Conservation (phyloP, 2,113 vertebrate species). For the Strix aluco region DNA sequence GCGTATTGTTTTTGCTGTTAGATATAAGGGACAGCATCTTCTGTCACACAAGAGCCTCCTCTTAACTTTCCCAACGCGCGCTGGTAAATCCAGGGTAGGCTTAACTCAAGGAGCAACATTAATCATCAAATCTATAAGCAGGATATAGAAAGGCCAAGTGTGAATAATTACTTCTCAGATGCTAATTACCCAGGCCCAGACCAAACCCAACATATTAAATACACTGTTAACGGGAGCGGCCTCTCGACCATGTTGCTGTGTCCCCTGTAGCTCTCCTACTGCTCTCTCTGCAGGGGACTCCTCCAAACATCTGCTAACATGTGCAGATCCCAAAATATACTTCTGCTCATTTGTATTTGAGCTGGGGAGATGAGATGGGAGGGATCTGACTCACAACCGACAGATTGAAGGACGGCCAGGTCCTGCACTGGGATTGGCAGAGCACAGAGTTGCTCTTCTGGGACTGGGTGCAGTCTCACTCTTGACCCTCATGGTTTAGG, state of each 20-base stretch:
- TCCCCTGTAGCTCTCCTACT: neutral
- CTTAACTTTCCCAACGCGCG: accelerated
- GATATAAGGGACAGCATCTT: neutral
- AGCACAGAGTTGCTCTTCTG: neutral
- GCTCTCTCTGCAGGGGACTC: neutral
- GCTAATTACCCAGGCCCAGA: constrained; percentile 34
- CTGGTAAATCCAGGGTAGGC: neutral
- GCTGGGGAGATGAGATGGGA: neutral
- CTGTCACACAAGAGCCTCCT: neutral
- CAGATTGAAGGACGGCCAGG: neutral
- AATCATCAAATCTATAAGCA: constrained; percentile 9
- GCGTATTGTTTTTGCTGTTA: neutral
- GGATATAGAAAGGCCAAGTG: constrained; percentile 32
- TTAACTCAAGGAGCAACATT: neutral
- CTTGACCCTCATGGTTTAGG: neutral
- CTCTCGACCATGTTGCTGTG: accelerated
- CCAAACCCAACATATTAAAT: neutral
- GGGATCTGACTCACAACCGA: neutral
- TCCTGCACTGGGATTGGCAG: neutral
- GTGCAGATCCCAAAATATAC: neutral
- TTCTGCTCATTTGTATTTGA: accelerated
- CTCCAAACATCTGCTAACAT: neutral
- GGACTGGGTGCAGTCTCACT: neutral
- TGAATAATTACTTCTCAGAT: constrained; percentile 31
- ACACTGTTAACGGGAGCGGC: accelerated